These are phyloP conservation scores for Erebia epiphron DNA, from an alignment of 2,888 invertebrate species.

Conservation along the genomic window DNA sequence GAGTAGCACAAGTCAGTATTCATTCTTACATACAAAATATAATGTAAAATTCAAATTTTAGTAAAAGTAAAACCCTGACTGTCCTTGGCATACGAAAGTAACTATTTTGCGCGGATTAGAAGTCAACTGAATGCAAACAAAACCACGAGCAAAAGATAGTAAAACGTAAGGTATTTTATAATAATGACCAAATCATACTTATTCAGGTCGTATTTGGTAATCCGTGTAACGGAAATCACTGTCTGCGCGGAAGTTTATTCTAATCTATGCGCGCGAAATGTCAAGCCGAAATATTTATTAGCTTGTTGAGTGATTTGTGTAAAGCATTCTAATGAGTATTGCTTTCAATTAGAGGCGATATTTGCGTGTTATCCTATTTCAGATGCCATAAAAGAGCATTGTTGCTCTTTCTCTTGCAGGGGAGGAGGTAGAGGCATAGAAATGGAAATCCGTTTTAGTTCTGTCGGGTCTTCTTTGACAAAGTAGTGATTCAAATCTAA, in stretches of 20 bases:
- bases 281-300: conserved; percentile 25
- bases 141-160: no score
- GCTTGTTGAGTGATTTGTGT: conserved; percentile 15
- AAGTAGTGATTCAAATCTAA: background rate
- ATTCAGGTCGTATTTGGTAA: background rate
- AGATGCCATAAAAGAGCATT: background rate
- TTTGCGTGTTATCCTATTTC: conserved; percentile 13
- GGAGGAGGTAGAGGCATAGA: background rate
- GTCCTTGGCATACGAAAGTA: no score
- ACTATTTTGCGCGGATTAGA: no score
- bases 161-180: no score
- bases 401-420: background rate
- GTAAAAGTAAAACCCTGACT: no score
- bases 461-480: background rate
- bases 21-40: no score
- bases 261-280: conserved; percentile 28
- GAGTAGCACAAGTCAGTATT: no score
- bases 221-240: conserved; percentile 7
- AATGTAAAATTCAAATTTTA: no score
- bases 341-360: conserved; percentile 22
- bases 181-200: no score
- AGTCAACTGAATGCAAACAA: no score
- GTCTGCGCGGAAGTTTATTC: conserved; percentile 6
- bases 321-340: conserved; percentile 23
- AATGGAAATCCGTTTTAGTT: no score